Base-by-base conservation (phyloP, 1,140 invertebrate species). In the Drosophila seguyi region DNA sequence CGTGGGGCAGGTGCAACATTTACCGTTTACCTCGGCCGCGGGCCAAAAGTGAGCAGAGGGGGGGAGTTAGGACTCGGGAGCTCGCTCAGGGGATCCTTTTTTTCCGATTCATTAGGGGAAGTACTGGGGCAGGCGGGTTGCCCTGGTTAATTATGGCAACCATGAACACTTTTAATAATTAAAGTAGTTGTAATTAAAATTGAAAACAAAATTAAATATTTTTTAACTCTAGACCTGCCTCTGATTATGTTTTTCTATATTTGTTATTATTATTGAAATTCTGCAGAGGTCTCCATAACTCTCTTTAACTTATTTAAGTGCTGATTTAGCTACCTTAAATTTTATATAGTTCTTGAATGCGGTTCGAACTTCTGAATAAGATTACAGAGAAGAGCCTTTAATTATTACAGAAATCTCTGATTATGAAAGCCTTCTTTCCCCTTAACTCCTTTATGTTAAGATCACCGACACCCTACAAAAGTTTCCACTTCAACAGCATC, bases 1-100 rank as follows among this genome's bases (percentile, higher is more conserved):
- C 20, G 34, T 34, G 20, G 57, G 36, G 79, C 84, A 87, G 84
- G 84, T 87, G 84, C 84, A 87, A 87, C 84, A 68, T 83, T 88
- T 80, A 87, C 84, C 84, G 84, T 87, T 88, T 74, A 65, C 45
- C 39, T 44, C 52, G 39, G 59, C 76, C 77, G 77, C 66, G 53
- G 53, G 76, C 72, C 80, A 68, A 44, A n/a, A 41, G 22, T n/a
- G 10, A 2, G 18, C n/a, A 44, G 42, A 20, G 5, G 20, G 16
- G 10, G 18, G 18, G 63, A 61, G 38, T 11, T 20, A 31, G 36
- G 59, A 63, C 31, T 29, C 25, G 8, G 42, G 14, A 36, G 42
- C 68, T 48, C 34, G 42, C 8, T 18, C 31, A 29, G 7, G 13
- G 16, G 11, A 66, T 48, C 34, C 42, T 31, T 38, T 45, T 66